Percentiles rank a stretch among this genome's conserved stretches.
These are phyloP conservation scores for Halisarca cf. caerulea DNA, from an alignment of 37 sponge, comb jelly and placozoan species.

Conservation along the genomic window DNA sequence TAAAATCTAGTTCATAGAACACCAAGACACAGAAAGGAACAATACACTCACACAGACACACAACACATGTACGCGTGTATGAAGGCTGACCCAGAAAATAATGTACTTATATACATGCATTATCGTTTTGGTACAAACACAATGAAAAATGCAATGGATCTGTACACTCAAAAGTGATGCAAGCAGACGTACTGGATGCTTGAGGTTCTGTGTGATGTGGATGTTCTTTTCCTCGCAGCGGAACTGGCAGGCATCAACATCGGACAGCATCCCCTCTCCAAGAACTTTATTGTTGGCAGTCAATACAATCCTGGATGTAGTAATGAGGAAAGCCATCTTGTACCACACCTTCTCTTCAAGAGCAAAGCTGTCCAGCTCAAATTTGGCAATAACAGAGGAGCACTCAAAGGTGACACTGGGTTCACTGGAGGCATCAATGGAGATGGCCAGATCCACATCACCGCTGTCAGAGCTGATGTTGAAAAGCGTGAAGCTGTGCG, in stretches of 20 bases:
- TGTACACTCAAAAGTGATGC: no score
- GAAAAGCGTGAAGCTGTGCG: background rate
- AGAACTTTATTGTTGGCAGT: background rate
- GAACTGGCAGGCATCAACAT: constrained; percentile 6
- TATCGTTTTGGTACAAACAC: no score
- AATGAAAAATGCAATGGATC: no score
- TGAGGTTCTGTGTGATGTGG: background rate
- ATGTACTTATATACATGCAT: no score
- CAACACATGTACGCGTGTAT: no score
- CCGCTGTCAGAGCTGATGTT: background rate
- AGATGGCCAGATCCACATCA: constrained; percentile 6
- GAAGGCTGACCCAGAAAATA: no score
- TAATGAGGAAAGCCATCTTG: background rate
- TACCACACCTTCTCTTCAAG: constrained; percentile 11
- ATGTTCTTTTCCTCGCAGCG: constrained; percentile 1
- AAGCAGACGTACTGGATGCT: background rate
- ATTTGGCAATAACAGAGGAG: constrained; percentile 8
- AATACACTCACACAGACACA: no score
- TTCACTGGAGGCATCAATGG: background rate
- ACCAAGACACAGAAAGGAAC: no score
- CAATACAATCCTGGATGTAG: background rate
- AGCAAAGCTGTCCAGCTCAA: background rate
- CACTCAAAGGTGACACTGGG: background rate
- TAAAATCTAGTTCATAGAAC: no score
- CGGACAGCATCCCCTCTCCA: background rate